Percentiles rank a stretch among this genome's conserved stretches.
phyloP scores from a whole-genome alignment of 2,113 vertebrate species.

The Bubo bubo region DNA sequence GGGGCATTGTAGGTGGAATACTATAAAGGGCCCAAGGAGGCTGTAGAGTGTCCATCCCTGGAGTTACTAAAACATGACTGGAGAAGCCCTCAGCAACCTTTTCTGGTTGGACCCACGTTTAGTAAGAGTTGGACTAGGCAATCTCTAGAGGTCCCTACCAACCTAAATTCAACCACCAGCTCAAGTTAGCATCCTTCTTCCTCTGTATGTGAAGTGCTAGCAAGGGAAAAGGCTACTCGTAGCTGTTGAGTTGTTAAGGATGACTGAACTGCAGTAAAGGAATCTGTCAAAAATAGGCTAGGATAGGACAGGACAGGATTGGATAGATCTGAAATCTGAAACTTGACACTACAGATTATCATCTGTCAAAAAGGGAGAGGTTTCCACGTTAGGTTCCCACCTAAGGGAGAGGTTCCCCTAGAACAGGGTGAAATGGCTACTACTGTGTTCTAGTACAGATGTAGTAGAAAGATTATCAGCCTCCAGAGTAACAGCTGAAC shows the following conservation, averaged over 20 bases:
- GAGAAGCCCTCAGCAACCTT: neutral
- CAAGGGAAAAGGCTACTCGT: neutral
- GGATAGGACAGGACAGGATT: neutral
- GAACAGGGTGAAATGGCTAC: neutral
- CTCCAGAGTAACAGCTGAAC: neutral
- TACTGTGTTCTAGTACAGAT: neutral
- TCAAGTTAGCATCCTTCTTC: neutral
- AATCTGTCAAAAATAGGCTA: neutral
- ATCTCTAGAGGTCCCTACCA: neutral
- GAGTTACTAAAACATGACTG: neutral
- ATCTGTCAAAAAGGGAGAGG: neutral
- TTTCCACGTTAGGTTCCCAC: neutral
- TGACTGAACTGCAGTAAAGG: neutral
- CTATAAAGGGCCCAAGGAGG: fast-evolving
- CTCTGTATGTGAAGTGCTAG: neutral
- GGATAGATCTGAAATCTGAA: neutral
- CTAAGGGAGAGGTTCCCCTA: neutral
- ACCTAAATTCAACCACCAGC: neutral
- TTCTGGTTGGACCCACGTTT: neutral
- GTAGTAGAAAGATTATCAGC: fast-evolving
- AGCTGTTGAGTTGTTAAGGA: neutral
- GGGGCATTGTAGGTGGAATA: too few relatives aligned
- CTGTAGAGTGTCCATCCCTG: neutral
- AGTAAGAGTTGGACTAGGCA: neutral
- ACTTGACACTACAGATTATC: neutral